Percentiles rank a stretch among this genome's conserved stretches.
Evolutionary conservation across 2,888 invertebrate genomes (phyloP).

Genomic region (Acleris cristana): DNA sequence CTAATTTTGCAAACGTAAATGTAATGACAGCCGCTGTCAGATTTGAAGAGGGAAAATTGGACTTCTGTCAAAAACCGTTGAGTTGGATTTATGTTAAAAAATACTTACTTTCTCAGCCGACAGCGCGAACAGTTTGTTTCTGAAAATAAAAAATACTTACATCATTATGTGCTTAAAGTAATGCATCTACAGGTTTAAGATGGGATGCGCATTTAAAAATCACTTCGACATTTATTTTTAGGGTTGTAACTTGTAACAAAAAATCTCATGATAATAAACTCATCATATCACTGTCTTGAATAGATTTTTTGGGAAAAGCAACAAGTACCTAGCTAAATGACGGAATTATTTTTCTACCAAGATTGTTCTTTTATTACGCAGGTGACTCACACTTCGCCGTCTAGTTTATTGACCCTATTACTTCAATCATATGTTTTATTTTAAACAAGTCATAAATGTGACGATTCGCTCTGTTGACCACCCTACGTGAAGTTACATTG

Average conservation of each 20-base stretch:
- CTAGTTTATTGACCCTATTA: constrained; percentile 33
- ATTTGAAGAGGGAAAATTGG: constrained; percentile 4
- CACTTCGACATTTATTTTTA: background rate
- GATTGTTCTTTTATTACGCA: background rate
- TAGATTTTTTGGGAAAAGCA: no score
- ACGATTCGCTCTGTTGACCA: constrained; percentile 63
- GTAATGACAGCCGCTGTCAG: constrained; percentile 11
- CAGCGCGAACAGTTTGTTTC: constrained; percentile 31
- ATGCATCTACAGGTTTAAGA: background rate
- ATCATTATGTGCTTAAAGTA: background rate
- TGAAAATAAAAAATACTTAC: constrained; percentile 10
- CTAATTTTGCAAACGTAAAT: constrained; percentile 15
- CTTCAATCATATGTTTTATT: constrained; percentile 62
- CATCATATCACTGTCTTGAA: background rate
- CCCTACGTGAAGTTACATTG: constrained; percentile 54
- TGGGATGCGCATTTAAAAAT: no score
- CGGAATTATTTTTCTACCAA: no score
- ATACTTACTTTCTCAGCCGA: constrained; percentile 33
- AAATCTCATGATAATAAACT: background rate
- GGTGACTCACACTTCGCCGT: background rate
- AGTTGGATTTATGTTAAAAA: constrained; percentile 3
- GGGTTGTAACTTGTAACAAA: background rate
- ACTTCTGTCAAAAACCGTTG: background rate
- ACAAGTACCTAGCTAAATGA: no score
- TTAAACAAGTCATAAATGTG: constrained; percentile 57